Evolutionary conservation across 2,888 invertebrate genomes (phyloP).

Genomic region (Gasteruption jaculator): DNA sequence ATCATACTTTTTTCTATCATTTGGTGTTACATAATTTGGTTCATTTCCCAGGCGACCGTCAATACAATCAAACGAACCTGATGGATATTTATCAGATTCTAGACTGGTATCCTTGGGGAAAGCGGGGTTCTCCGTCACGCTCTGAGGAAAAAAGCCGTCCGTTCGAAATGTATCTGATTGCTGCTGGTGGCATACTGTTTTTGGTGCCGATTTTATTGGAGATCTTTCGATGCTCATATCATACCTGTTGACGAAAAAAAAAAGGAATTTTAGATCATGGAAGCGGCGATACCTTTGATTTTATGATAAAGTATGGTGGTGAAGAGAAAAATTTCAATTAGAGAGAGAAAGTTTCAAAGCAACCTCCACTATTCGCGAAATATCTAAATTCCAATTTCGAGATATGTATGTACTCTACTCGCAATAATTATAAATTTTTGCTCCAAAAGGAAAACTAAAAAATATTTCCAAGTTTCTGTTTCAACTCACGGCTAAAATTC

Average conservation of each 20-base stretch:
- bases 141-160: conserved; percentile 44
- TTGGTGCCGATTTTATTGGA: conserved; percentile 27
- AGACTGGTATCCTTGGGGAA: conserved; percentile 34
- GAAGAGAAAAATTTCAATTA: too few relatives aligned
- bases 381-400: too few relatives aligned
- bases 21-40: conserved; percentile 21
- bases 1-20: conserved; percentile 27
- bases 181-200: conserved; percentile 9
- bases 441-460: too few relatives aligned
- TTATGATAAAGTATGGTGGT: too few relatives aligned
- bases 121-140: conserved; percentile 33
- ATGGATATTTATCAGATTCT: conserved; percentile 32
- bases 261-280: not conserved
- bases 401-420: too few relatives aligned
- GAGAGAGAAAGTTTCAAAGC: too few relatives aligned
- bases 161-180: conserved; percentile 34
- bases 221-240: conserved; percentile 38
- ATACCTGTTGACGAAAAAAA: conserved; percentile 29
- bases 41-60: conserved; percentile 36
- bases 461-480: too few relatives aligned
- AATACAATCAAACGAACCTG: conserved; percentile 39
- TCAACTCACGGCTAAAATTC: too few relatives aligned
- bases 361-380: too few relatives aligned
- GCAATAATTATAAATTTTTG: too few relatives aligned
- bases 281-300: too few relatives aligned